phyloP scores from a whole-genome alignment of 2,888 invertebrate species.

The Lapara coniferarum region DNA sequence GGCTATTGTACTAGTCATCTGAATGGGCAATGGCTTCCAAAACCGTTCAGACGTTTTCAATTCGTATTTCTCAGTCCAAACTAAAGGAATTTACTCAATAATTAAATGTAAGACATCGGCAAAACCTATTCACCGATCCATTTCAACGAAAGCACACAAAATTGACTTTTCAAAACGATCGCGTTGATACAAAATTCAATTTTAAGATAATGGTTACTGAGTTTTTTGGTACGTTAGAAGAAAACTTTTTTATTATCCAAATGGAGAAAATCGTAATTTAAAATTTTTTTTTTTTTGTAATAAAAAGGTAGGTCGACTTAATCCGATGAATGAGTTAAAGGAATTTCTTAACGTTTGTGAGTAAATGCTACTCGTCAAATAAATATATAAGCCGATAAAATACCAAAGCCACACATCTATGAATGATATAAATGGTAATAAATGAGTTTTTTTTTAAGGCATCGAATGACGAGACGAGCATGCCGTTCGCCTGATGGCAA shows the following conservation, averaged over 20 bases:
- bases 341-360: neutral
- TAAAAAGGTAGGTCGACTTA: neutral
- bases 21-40: neutral
- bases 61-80: neutral
- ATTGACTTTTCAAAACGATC: constrained; percentile 30
- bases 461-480: too few species aligned
- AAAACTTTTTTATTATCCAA: neutral
- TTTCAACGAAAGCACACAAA: constrained; percentile 21
- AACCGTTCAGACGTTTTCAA: neutral
- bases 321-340: neutral
- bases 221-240: neutral
- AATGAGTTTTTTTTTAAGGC: too few species aligned
- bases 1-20: neutral
- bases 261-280: neutral
- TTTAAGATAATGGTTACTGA: constrained; percentile 10
- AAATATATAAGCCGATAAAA: too few species aligned
- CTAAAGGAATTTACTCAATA: neutral
- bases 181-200: constrained; percentile 33
- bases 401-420: too few species aligned
- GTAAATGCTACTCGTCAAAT: too few species aligned
- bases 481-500: too few species aligned
- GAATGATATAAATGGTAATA: too few species aligned
- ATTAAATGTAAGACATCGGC: neutral
- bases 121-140: neutral
- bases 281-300: constrained; percentile 7